phyloP scores from a whole-genome alignment of 2,888 invertebrate genomes.

The Iselma pallidipennis region DNA sequence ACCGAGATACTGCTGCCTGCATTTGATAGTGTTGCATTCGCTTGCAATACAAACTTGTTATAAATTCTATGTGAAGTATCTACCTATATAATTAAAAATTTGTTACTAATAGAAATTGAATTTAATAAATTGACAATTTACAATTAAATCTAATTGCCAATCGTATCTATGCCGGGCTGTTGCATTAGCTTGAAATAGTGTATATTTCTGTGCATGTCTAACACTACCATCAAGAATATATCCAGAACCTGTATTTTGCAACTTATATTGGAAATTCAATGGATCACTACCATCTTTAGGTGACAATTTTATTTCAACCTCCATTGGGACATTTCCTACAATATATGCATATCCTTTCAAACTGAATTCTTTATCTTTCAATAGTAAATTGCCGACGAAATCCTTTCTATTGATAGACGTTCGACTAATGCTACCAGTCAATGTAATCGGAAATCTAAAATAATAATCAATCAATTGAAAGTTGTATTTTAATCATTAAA shows the following conservation, averaged over 20 bases:
- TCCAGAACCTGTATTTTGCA: slow-evolving; percentile 43
- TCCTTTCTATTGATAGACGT: slow-evolving; percentile 39
- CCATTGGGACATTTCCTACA: slow-evolving; percentile 52
- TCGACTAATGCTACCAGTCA: slow-evolving; percentile 34
- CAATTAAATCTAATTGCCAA: slow-evolving; percentile 56
- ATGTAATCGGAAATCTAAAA: slow-evolving; percentile 43
- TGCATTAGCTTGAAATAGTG: slow-evolving; percentile 52
- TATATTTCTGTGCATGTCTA: slow-evolving; percentile 55
- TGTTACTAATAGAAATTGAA: background rate
- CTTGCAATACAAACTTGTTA: slow-evolving; percentile 44
- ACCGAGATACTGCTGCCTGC: slow-evolving; percentile 43
- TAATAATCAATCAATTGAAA: slow-evolving; percentile 14
- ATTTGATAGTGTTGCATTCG: slow-evolving; percentile 37
- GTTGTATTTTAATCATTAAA: background rate
- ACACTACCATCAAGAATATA: slow-evolving; percentile 44
- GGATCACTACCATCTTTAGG: slow-evolving; percentile 54
- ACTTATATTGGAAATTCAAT: slow-evolving; percentile 49
- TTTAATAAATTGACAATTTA: slow-evolving; percentile 27
- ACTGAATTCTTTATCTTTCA: slow-evolving; percentile 54
- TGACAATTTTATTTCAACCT: slow-evolving; percentile 54
- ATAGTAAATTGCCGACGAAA: slow-evolving; percentile 54
- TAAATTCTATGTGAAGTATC: slow-evolving; percentile 48
- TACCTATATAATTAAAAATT: slow-evolving; percentile 43
- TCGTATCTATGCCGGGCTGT: slow-evolving; percentile 50
- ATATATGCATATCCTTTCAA: slow-evolving; percentile 55